A percentile compares a stretch with the other conserved stretches of the same genome.
Evolutionary conservation across 2,113 vertebrate species (phyloP).

Genomic region (Dermatemys mawii): DNA sequence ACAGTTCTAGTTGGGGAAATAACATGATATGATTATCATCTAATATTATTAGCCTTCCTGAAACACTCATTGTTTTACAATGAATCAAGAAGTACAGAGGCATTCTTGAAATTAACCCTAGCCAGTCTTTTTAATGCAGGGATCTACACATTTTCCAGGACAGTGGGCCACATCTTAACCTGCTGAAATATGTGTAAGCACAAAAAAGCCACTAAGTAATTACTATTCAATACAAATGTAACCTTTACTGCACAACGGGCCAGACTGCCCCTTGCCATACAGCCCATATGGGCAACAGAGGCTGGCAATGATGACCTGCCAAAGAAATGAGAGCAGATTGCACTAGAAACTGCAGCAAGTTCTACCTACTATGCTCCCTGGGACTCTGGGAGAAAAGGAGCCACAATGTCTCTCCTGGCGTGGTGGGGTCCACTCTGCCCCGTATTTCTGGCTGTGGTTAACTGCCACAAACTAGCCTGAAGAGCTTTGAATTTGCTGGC

Average conservation of each 20-base stretch:
- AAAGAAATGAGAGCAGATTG: not conserved
- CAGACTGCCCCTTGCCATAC: not conserved
- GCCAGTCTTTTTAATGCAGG: not conserved
- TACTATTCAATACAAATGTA: not conserved
- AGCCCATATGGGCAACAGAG: not conserved
- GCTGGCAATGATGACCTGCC: not conserved
- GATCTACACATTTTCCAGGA: not conserved
- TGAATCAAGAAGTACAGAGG: not conserved
- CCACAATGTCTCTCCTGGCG: not conserved
- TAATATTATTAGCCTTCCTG: conserved; percentile 4
- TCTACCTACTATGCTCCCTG: not conserved
- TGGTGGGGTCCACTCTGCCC: not conserved
- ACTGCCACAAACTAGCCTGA: not conserved
- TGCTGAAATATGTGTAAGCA: not conserved
- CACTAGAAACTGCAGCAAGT: not conserved
- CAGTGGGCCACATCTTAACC: not conserved
- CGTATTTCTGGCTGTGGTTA: not conserved
- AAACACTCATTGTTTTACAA: not conserved
- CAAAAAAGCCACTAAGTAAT: not conserved
- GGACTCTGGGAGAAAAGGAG: not conserved
- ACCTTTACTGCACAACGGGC: not conserved
- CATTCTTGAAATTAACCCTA: not conserved
- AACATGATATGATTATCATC: not conserved
- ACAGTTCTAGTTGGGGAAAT: conserved; percentile 22
- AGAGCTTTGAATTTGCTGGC: not conserved